phyloP scores from a whole-genome alignment of 2,797 vertebrate species.

The Syngnathus acus region DNA sequence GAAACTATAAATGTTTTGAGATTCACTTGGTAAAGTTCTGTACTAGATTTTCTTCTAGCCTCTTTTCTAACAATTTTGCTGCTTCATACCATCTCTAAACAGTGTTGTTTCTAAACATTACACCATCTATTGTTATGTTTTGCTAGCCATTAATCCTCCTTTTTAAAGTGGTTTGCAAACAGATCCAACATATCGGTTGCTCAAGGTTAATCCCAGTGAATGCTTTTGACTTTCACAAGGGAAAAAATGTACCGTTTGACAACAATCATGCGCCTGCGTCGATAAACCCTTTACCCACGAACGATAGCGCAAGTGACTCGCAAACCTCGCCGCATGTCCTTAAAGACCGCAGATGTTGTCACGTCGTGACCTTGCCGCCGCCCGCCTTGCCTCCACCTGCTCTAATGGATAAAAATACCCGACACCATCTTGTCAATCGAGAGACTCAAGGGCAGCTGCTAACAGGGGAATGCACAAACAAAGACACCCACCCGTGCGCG shows the following conservation, averaged over 20 bases:
- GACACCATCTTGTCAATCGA: slow-evolving; percentile 61
- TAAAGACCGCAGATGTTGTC: slow-evolving; percentile 1
- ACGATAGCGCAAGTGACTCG: background rate
- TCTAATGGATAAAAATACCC: slow-evolving; percentile 71
- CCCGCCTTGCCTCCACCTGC: slow-evolving; percentile 69
- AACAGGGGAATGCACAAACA: slow-evolving; percentile 55
- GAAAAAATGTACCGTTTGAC: background rate
- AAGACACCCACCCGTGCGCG: slow-evolving; percentile 28
- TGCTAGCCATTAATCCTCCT: background rate
- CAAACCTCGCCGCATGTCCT: background rate
- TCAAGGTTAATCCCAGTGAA: background rate
- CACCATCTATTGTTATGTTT: background rate
- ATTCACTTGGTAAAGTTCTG: too few species aligned
- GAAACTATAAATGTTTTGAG: too few species aligned
- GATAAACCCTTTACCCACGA: background rate
- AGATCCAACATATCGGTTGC: background rate
- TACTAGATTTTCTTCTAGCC: too few species aligned
- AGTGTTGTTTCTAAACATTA: background rate
- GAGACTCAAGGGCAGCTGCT: slow-evolving; percentile 67
- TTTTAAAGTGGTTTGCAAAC: background rate
- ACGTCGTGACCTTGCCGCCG: slow-evolving; percentile 62
- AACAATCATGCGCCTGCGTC: background rate
- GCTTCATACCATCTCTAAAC: too few species aligned
- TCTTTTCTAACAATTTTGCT: too few species aligned
- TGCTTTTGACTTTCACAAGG: background rate